Conservation (phyloP, 2,113 vertebrate genomes). For the Xenopus laevis region DNA sequence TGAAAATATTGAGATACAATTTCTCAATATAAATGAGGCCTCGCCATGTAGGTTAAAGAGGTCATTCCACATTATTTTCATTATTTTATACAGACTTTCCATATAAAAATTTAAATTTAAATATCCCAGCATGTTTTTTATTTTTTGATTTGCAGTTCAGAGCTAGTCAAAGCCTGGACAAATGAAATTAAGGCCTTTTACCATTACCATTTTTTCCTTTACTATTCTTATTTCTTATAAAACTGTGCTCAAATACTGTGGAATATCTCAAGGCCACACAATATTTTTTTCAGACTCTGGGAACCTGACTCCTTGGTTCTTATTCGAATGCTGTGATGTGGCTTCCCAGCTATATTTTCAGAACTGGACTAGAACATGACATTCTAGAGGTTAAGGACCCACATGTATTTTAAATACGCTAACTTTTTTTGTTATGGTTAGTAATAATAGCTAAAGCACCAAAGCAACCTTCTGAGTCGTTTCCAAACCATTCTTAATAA, state of each 20-base stretch:
- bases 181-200: slow-evolving; percentile 46
- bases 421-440: no score
- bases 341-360: background rate
- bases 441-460: background rate
- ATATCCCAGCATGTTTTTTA: slow-evolving; percentile 43
- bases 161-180: slow-evolving; percentile 39
- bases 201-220: background rate
- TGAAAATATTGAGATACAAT: no score
- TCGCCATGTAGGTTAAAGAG: slow-evolving; percentile 40
- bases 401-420: no score
- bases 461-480: background rate
- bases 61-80: slow-evolving; percentile 68
- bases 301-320: slow-evolving; percentile 61
- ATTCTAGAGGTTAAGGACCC: background rate
- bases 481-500: no score
- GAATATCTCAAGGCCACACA: slow-evolving; percentile 70
- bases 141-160: slow-evolving; percentile 47
- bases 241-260: slow-evolving; percentile 62
- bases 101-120: slow-evolving; percentile 61
- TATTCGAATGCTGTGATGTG: background rate
- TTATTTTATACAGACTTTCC: slow-evolving; percentile 57
- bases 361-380: no score
- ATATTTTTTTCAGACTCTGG: slow-evolving; percentile 71
- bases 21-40: no score
- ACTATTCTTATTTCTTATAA: background rate